Evolutionary conservation across 2,797 vertebrate species (phyloP), one percentile per base, ranked within the genome.

Genomic region (Pelochelys cantorii): DNA sequence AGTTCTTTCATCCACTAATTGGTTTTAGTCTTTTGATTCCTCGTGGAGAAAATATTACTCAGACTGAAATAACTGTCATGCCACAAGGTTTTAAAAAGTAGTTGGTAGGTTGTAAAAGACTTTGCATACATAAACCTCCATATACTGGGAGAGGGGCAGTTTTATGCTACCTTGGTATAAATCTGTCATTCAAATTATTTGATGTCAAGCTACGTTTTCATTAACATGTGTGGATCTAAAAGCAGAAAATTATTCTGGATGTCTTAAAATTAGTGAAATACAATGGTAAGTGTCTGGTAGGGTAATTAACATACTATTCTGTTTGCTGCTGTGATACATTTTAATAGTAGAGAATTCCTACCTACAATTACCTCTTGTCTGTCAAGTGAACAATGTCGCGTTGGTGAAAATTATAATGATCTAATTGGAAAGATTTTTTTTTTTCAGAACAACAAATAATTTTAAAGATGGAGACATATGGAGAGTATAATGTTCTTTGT

Each of bases 171-270:
- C 55, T 17, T 79, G 42, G 42, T 94, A 80, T 89, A 88, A 79
- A 74, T 59, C 15, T 90, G 34, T 88, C 71, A 87, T 90, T 93
- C 57, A 87, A 88, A 56, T 60, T 48, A 79, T 27, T 90, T 7
- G 17, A 23, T 89, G 29, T 81, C 79, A 81, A 86, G 59, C 84
- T 12, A 48, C 42, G 4, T 84, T 88, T 87, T 93, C 89, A 54
- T 59, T 80, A 27, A 52, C 29, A 90, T 42, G 17, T 89, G 53
- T 81, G 65, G 18, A 11, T n/a, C 23, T 87, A 74, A 93, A 94
- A 95, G 52, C 79, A 82, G 34, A 25, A 57, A 87, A 77, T 77
- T 92, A 53, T 81, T 94, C 81, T 93, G 83, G 79, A 85, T 90
- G 52, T 31, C 20, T 86, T 87, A 29, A 79, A 84, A 91, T 87